Evolutionary conservation across 2,113 vertebrate species (phyloP), one percentile per base, ranked within the genome.

Genomic region (Forbesichthys papilliferus): DNA sequence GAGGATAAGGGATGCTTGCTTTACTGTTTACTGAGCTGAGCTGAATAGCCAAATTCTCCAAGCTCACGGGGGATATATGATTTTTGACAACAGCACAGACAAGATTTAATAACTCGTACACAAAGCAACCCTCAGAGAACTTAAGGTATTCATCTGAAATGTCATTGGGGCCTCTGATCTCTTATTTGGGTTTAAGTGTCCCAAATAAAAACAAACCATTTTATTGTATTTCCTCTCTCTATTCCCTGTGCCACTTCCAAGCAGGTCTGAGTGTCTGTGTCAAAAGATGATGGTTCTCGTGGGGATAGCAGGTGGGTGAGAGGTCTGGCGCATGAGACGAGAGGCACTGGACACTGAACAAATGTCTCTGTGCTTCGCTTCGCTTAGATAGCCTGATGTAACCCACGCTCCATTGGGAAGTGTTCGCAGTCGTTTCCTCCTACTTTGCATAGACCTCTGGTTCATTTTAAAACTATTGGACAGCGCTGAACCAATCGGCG

Each of bases 201-300:
- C 54, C n/a, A 75, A 68, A 66, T 54, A 65, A 4, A 55, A 55
- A 0, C 36, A 61, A 65, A 27, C 1, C 1, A 27, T 27, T 2
- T 27, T 27, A 27, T 27, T 27, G 27, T 36, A 68, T 72, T 72
- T 80, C 85, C 33, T 69, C 66, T 80, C 16, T 18, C 78, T 66
- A 59, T 9, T 49, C 48, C 48, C 65, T 0, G 2, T 42, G 69
- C 53, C 66, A 61, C 34, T 51, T 47, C 61, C 51, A 75, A 66
- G 77, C 74, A 67, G 61, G 51, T 60, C 34, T 8, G 36, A 55
- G 65, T 69, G 76, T 77, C 69, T 80, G 71, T 80, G 88, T 84
- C 77, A 74, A 69, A 8, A 42, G 62, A 73, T 71, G 79, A 81
- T 73, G 82, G 75, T 78, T 75, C 71, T 66, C 62, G 72, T 56